These are phyloP conservation scores for Fistularia commersonii DNA, from an alignment of 2,797 vertebrate genomes.

Conservation along the genomic window DNA sequence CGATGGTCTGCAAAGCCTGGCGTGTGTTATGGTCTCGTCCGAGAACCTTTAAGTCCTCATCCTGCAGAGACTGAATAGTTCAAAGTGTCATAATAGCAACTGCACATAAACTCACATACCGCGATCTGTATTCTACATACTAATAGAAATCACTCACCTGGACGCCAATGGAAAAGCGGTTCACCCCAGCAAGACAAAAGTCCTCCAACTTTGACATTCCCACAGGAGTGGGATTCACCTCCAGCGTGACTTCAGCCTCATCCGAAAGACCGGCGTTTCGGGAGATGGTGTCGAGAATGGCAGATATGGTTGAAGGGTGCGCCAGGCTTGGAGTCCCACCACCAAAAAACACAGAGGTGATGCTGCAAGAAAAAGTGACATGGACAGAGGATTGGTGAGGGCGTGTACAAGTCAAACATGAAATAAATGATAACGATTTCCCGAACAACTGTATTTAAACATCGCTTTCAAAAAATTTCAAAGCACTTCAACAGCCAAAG, in stretches of 20 bases:
- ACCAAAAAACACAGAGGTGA: constrained; percentile 90
- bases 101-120: too few relatives aligned
- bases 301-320: constrained; percentile 76
- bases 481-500: too few relatives aligned
- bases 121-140: neutral
- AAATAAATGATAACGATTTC: too few relatives aligned
- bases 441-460: too few relatives aligned
- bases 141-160: constrained; percentile 76
- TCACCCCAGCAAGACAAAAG: constrained; percentile 80
- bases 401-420: too few relatives aligned
- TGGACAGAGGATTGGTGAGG: neutral
- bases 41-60: constrained; percentile 76
- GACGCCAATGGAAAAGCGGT: constrained; percentile 87
- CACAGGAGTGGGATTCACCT: constrained; percentile 85
- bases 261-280: constrained; percentile 54
- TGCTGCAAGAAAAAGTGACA: constrained; percentile 56
- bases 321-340: constrained; percentile 94
- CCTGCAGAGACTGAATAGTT: constrained; percentile 78
- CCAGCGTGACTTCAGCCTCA: constrained; percentile 82
- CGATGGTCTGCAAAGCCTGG: constrained; percentile 75
- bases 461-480: too few relatives aligned
- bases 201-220: constrained; percentile 65
- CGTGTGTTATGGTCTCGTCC: constrained; percentile 84
- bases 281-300: constrained; percentile 77
- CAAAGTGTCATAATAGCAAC: neutral